phyloP scores from a whole-genome alignment of 2,888 invertebrate species.

The Rugalucina vietnamica region DNA sequence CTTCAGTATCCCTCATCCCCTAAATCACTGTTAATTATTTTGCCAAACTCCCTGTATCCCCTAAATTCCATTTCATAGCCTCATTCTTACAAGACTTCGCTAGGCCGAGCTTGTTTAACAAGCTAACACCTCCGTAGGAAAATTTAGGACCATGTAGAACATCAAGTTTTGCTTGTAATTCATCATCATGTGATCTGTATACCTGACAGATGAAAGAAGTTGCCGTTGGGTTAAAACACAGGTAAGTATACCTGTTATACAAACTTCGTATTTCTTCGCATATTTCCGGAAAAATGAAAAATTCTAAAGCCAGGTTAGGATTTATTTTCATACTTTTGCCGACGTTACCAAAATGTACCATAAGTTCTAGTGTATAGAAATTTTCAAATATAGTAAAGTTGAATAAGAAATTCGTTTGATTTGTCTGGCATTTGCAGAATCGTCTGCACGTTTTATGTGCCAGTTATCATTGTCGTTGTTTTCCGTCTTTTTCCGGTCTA shows the following conservation, averaged over 20 bases:
- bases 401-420: too few species aligned
- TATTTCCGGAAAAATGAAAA: not conserved
- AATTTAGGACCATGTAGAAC: slow-evolving; percentile 5
- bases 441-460: too few species aligned
- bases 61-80: not conserved
- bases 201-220: slow-evolving; percentile 50
- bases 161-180: slow-evolving; percentile 46
- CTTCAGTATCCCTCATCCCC: not conserved
- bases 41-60: not conserved
- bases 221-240: slow-evolving; percentile 11
- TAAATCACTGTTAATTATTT: not conserved
- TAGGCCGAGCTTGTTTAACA: not conserved
- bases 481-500: not conserved
- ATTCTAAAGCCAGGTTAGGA: too few species aligned
- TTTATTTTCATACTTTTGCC: too few species aligned
- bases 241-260: not conserved
- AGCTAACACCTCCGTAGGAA: not conserved
- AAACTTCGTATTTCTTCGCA: not conserved
- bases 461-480: too few species aligned
- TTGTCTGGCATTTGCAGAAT: too few species aligned
- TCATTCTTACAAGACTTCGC: not conserved
- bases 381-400: too few species aligned
- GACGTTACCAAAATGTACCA: too few species aligned
- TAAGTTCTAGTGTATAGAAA: too few species aligned
- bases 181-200: slow-evolving; percentile 48